Conservation (phyloP, 2,797 vertebrate species). For the Leptoclinus maculatus region DNA sequence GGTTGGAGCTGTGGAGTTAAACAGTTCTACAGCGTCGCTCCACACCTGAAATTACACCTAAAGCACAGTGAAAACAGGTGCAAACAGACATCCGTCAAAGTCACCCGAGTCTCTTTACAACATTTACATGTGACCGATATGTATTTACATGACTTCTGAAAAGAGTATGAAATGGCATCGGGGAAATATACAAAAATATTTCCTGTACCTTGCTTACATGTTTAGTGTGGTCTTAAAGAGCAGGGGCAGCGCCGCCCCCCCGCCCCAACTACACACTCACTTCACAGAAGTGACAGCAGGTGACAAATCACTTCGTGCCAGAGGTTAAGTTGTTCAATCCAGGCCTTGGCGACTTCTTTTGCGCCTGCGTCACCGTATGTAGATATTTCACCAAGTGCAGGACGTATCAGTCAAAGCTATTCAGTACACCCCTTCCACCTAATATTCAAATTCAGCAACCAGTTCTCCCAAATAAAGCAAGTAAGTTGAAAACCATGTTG, state of each 20-base stretch:
- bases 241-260: slow-evolving; percentile 35
- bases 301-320: slow-evolving; percentile 76
- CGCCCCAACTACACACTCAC: slow-evolving; percentile 72
- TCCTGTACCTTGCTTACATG: slow-evolving; percentile 82
- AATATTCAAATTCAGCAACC: slow-evolving; percentile 65
- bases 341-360: slow-evolving; percentile 47
- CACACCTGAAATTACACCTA: slow-evolving; percentile 69
- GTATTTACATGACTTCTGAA: slow-evolving; percentile 79
- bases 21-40: slow-evolving; percentile 67
- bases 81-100: slow-evolving; percentile 70
- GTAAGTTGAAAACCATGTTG: slow-evolving; percentile 69
- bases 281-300: slow-evolving; percentile 87
- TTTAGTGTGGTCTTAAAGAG: slow-evolving; percentile 71
- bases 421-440: slow-evolving; percentile 60
- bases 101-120: slow-evolving; percentile 69
- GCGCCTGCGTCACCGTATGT: slow-evolving; percentile 66
- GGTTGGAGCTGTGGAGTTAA: slow-evolving; percentile 47
- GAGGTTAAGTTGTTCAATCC: slow-evolving; percentile 61
- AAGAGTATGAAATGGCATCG: slow-evolving; percentile 82
- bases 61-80: slow-evolving; percentile 73
- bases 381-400: slow-evolving; percentile 61
- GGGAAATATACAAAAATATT: slow-evolving; percentile 85
- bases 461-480: slow-evolving; percentile 77
- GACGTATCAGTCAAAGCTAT: slow-evolving; percentile 71
- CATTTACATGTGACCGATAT: slow-evolving; percentile 71